These are phyloP conservation scores for Pentalonia nigronervosa DNA, from an alignment of 1,140 invertebrate species.

Conservation along the genomic window DNA sequence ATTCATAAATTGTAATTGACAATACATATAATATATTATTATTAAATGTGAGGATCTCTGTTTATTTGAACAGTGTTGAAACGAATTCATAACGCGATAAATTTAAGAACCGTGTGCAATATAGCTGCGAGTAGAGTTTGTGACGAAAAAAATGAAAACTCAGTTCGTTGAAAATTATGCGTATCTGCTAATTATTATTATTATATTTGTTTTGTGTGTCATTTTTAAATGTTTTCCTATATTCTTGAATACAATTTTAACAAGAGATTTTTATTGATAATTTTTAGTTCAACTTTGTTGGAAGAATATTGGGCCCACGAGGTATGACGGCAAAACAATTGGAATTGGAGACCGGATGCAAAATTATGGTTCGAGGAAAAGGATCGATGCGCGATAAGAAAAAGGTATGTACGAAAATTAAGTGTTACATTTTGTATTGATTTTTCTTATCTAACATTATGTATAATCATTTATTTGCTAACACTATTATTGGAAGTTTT, in stretches of 20 bases:
- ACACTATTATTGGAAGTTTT: slow-evolving; percentile 11
- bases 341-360: slow-evolving; percentile 99
- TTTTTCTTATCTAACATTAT: slow-evolving; percentile 24
- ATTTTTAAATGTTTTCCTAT: background rate
- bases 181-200: background rate
- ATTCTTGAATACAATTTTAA: background rate
- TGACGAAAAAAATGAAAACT: background rate
- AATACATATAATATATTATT: background rate
- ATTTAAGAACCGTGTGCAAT: background rate
- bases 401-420: slow-evolving; percentile 78
- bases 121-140: background rate
- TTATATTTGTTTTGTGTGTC: background rate
- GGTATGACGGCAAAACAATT: slow-evolving; percentile 99
- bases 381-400: slow-evolving; percentile 99
- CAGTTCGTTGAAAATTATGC: background rate
- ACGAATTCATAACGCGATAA: background rate
- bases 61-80: background rate
- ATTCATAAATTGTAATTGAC: background rate
- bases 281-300: slow-evolving; percentile 99
- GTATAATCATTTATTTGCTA: slow-evolving; percentile 47
- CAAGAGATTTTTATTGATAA: slow-evolving; percentile 61
- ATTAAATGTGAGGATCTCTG: background rate
- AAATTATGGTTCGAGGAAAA: slow-evolving; percentile 99
- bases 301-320: slow-evolving; percentile 96
- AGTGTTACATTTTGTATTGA: background rate